phyloP scores from a whole-genome alignment of 2,888 invertebrate genomes.

The Torymus tubicola region DNA sequence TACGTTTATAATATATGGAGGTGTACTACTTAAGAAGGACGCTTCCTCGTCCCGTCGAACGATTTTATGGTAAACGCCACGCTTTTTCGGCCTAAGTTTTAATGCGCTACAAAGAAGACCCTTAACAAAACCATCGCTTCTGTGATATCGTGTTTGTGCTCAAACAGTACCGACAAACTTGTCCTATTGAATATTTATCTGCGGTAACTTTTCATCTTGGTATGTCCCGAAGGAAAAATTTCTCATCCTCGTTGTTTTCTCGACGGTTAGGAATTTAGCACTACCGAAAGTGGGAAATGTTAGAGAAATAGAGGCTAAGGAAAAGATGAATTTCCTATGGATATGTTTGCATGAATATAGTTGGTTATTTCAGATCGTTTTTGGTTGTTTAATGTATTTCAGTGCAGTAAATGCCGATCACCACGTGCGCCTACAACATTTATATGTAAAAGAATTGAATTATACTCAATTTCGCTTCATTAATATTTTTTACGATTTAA shows the following conservation, averaged over 20 bases:
- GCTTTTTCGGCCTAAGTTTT: constrained; percentile 18
- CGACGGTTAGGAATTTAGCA: neutral
- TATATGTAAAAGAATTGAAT: too few species aligned
- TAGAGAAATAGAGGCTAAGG: too few species aligned
- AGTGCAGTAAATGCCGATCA: too few species aligned
- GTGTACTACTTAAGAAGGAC: constrained; percentile 28
- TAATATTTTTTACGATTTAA: too few species aligned
- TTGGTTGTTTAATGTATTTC: too few species aligned
- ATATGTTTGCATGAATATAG: too few species aligned
- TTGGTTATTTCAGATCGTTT: too few species aligned
- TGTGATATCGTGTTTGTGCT: too few species aligned
- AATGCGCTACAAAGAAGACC: constrained; percentile 9
- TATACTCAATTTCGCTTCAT: too few species aligned
- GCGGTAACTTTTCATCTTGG: constrained; percentile 8
- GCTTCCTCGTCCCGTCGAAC: neutral
- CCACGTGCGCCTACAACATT: too few species aligned
- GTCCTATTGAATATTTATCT: constrained; percentile 33
- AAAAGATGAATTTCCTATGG: too few species aligned
- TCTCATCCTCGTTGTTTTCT: neutral
- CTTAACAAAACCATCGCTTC: neutral
- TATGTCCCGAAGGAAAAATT: neutral
- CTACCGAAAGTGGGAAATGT: too few species aligned
- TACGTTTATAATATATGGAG: constrained; percentile 18
- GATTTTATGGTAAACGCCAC: constrained; percentile 16
- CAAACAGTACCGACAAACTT: constrained; percentile 2